A percentile compares a stretch with the other conserved stretches of the same genome.
Evolutionary conservation across 2,797 vertebrate genomes (phyloP).

Genomic region (Pterois miles): DNA sequence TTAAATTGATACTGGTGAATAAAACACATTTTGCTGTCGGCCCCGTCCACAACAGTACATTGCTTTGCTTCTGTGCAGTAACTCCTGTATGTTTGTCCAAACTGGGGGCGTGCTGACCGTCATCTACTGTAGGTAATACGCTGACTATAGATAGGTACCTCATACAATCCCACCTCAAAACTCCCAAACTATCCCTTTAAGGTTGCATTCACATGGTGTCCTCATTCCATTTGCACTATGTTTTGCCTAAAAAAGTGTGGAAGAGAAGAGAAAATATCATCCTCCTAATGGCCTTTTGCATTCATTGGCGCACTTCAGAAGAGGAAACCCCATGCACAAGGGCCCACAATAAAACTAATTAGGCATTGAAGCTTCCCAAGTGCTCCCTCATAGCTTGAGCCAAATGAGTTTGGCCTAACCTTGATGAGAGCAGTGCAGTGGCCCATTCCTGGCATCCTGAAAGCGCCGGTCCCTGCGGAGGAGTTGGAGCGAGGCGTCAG

Average conservation of each 20-base stretch:
- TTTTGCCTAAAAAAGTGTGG: neutral
- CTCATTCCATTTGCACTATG: neutral
- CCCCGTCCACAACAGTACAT: too few relatives aligned
- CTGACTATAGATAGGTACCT: too few relatives aligned
- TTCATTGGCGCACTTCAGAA: slow-evolving; percentile 12
- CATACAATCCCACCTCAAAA: too few relatives aligned
- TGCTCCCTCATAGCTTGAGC: slow-evolving; percentile 37
- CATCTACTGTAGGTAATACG: too few relatives aligned
- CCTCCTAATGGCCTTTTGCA: slow-evolving; percentile 3
- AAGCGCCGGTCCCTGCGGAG: slow-evolving; percentile 52
- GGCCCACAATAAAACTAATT: slow-evolving; percentile 37
- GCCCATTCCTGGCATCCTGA: slow-evolving; percentile 88
- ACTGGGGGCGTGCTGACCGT: too few relatives aligned
- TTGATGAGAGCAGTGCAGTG: slow-evolving; percentile 96
- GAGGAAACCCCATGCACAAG: slow-evolving; percentile 11
- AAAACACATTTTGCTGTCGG: too few relatives aligned
- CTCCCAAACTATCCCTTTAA: too few relatives aligned
- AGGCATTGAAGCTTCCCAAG: slow-evolving; percentile 30
- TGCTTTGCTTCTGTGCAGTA: too few relatives aligned
- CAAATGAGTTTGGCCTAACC: slow-evolving; percentile 79
- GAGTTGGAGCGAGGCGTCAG: slow-evolving; percentile 77
- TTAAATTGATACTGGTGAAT: too few relatives aligned
- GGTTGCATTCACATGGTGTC: neutral
- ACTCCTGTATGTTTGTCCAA: too few relatives aligned
- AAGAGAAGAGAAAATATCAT: neutral